phyloP scores from a whole-genome alignment of 1,140 invertebrate species.

The Zaprionus vittiger region DNA sequence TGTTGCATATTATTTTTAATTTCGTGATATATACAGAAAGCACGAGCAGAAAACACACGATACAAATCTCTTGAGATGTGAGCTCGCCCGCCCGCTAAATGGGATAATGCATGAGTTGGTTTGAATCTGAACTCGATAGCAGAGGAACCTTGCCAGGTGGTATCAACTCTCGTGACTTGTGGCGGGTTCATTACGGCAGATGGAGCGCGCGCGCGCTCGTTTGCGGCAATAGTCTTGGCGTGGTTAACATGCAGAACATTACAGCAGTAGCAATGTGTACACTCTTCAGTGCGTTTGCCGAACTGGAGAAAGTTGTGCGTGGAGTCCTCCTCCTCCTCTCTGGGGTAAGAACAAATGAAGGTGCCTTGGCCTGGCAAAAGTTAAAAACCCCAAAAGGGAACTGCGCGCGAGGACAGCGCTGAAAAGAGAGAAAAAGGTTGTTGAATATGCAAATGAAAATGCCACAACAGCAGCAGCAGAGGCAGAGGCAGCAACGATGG shows the following conservation, averaged over 20 bases:
- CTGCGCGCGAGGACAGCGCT: slow-evolving; percentile 47
- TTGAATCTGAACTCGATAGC: not conserved
- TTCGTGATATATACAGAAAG: slow-evolving; percentile 41
- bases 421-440: slow-evolving; percentile 9
- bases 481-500: slow-evolving; percentile 19
- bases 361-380: slow-evolving; percentile 56
- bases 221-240: not conserved
- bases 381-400: slow-evolving; percentile 61
- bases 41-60: not conserved
- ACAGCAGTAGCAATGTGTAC: slow-evolving; percentile 26
- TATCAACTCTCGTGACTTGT: not conserved
- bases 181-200: not conserved
- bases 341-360: slow-evolving; percentile 35
- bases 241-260: slow-evolving; percentile 7
- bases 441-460: slow-evolving; percentile 79
- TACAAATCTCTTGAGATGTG: slow-evolving; percentile 10
- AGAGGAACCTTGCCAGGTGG: not conserved
- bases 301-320: slow-evolving; percentile 35
- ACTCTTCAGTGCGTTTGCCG: slow-evolving; percentile 29
- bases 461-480: slow-evolving; percentile 50
- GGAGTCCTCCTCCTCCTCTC: not conserved
- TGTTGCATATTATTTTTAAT: slow-evolving; percentile 62
- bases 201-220: not conserved
- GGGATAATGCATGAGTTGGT: not conserved
- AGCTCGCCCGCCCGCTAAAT: not conserved